Base-by-base conservation (phyloP, 2,888 invertebrate species). In the Drymonia ruficornis region DNA sequence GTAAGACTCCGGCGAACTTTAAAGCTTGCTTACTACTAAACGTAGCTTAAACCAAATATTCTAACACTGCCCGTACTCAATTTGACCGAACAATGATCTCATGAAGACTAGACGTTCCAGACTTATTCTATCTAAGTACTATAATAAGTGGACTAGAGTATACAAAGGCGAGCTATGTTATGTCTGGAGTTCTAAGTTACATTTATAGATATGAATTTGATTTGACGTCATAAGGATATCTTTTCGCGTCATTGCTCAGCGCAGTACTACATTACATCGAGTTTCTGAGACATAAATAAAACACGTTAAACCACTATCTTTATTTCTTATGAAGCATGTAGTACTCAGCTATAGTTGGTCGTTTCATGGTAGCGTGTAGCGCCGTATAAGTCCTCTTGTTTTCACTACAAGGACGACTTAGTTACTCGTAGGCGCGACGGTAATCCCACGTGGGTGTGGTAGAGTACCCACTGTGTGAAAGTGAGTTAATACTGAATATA, bases 401-500 rank as follows among this genome's bases (percentile, higher is more conserved):
- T 62, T 65, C 59, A 65, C 65, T 59, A 58, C 57, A 52, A 59
- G 59, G 59, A 57, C 51, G 62, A 54, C 51, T 56, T 55, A 59
- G 56, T 49, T 52, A 53, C 56, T 66, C 67, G 63, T 65, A 60
- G 62, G 63, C 65, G 61, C 58, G 62, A 59, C 11, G 36, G 60
- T 70, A 64, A 60, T 72, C 62, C 58, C 56, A 58, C 53, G 61
- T 64, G 63, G 73, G 62, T 58, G 40, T n/a, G 18, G 18, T 36
- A 15, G n/a, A 42, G 36, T 36, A 36, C 3, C n/a, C 36, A 7
- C 36, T n/a, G 36, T 18, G 3, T 18, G 12, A 8, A 11, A 18
- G 42, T 18, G 42, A 18, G 16, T 16, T 9, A 3, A 42, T 42
- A 42, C 2, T 42, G 18, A 13, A 13, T 5, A 3, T 3, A 36